Percentiles rank a stretch among this genome's conserved stretches.
These are phyloP conservation scores for Lydus trimaculatus DNA, from an alignment of 2,888 invertebrate genomes.

Conservation along the genomic window DNA sequence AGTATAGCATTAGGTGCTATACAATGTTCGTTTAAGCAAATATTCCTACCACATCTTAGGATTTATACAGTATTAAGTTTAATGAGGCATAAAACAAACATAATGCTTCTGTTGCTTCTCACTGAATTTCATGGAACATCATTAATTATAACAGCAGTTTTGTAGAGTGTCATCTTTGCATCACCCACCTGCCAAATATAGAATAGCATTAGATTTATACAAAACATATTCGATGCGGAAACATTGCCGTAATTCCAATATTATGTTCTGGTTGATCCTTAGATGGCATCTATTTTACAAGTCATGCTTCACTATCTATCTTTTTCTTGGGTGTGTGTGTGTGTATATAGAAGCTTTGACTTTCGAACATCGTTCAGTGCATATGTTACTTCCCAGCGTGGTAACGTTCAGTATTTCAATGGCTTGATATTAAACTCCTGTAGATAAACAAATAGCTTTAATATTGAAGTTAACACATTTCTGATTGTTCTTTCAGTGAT, in stretches of 20 bases:
- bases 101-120: not conserved
- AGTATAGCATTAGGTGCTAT: not conserved
- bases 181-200: not conserved
- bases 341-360: slow-evolving; percentile 17
- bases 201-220: not conserved
- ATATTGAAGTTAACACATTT: slow-evolving; percentile 50
- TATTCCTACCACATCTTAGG: not conserved
- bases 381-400: slow-evolving; percentile 46
- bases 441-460: slow-evolving; percentile 50
- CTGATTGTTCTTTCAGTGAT: slow-evolving; percentile 40
- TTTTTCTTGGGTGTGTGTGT: too few species aligned
- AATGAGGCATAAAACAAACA: not conserved
- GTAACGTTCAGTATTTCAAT: slow-evolving; percentile 43
- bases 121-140: not conserved
- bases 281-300: not conserved
- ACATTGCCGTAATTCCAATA: not conserved
- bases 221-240: not conserved
- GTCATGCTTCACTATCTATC: not conserved
- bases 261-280: not conserved
- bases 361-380: slow-evolving; percentile 40
- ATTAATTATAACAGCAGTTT: not conserved
- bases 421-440: slow-evolving; percentile 46
- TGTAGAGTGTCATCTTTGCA: not conserved
- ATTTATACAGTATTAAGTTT: not conserved
- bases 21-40: not conserved